These are phyloP conservation scores for Euleptes europaea DNA, from an alignment of 2,113 vertebrate genomes.

Conservation along the genomic window DNA sequence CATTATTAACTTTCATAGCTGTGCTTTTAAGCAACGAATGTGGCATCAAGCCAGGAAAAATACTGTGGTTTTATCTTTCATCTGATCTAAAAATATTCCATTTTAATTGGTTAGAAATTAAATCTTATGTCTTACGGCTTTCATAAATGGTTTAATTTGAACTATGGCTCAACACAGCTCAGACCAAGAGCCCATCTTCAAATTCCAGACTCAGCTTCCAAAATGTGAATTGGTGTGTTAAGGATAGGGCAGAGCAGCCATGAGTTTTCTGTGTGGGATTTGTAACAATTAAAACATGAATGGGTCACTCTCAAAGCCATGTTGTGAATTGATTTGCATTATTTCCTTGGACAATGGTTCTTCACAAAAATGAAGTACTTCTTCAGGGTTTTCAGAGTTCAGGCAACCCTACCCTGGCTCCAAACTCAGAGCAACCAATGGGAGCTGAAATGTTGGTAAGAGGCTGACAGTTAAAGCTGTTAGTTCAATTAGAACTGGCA, in stretches of 20 bases:
- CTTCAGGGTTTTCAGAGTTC: not conserved
- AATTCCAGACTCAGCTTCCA: not conserved
- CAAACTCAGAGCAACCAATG: too few relatives aligned
- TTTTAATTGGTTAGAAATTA: not conserved
- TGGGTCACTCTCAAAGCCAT: too few relatives aligned
- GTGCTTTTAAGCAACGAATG: slow-evolving; percentile 23
- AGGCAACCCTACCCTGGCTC: too few relatives aligned
- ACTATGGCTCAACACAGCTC: not conserved
- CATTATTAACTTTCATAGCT: slow-evolving; percentile 24
- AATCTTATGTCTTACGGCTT: not conserved
- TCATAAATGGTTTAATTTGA: not conserved
- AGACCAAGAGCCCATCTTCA: not conserved
- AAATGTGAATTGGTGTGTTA: not conserved
- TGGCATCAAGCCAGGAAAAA: slow-evolving; percentile 1
- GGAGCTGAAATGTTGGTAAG: too few relatives aligned
- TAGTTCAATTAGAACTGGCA: too few relatives aligned
- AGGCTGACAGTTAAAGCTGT: too few relatives aligned
- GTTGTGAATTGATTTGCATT: too few relatives aligned
- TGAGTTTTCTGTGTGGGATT: not conserved
- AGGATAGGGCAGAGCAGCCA: not conserved
- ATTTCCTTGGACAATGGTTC: not conserved
- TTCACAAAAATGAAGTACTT: not conserved
- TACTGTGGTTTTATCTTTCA: not conserved
- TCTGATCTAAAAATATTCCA: not conserved
- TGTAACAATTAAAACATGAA: not conserved